Evolutionary conservation across 2,113 vertebrate genomes (phyloP), one percentile per base, ranked within the genome.

Genomic region (Hippopotamus amphibius): DNA sequence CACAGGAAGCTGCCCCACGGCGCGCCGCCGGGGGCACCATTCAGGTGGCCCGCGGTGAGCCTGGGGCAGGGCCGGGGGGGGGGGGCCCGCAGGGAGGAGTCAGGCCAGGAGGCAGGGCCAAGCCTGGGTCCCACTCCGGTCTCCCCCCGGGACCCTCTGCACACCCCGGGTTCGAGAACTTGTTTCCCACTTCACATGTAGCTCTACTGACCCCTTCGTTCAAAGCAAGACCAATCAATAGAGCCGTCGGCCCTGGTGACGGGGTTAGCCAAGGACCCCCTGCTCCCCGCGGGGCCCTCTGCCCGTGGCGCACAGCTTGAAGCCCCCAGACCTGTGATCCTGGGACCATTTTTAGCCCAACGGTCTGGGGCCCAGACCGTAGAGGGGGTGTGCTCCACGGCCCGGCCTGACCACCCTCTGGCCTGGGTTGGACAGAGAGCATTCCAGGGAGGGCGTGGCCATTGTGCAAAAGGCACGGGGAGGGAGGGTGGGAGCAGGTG

Each of bases 1-100:
- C 1, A 0, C 30, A 10, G 8, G 68, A 11, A 7, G 59, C 59
- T 12, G 2, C 59, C 22, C 1, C 6, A 0, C 3, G 43, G 28
- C 59, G 16, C 81, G 80, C 13, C 26, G 19, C 69, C 82, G 90
- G 41, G 59, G 72, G 57, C 5, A 0, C 65, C 50, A 4, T 46
- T 41, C 87, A 15, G 2, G 0, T 16, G 53, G 13, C 57, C 53
- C 7, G 6, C 2, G 12, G 26, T 14, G n/a, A 7, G 7, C 33
- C 15, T 46, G 22, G 50, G 19, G n/a, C 33, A 5, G 33, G n/a
- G 50, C 9, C 2, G 10, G n/a, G 16, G 74, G 10, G n/a, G 16
- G 74, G 37, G 3, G 68, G 7, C 24, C 28, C 79, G 14, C 24
- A 8, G 16, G 9, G 57, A 72, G 14, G 55, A 1, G 5, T 4